Evolutionary conservation across 2,888 invertebrate genomes (phyloP).

Genomic region (Lasioglossum calceatum): DNA sequence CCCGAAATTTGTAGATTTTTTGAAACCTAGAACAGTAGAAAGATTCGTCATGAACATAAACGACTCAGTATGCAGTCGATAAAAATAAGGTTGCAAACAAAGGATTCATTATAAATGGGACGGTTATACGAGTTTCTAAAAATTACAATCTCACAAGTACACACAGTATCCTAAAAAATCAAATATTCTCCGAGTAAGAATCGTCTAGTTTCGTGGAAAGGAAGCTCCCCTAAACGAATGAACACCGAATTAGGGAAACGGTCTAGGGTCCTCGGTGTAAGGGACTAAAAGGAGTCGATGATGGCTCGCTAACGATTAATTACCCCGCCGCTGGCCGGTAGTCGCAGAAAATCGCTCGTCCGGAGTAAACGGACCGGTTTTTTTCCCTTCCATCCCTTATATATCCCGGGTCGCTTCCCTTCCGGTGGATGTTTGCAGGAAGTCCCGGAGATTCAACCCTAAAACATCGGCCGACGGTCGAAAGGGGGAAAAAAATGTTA

Average conservation of each 20-base stretch:
- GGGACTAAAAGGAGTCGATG: not conserved
- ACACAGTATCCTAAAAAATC: not conserved
- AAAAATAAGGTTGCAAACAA: too few species aligned
- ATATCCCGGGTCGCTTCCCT: conserved; percentile 24
- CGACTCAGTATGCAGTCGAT: too few species aligned
- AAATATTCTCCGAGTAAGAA: not conserved
- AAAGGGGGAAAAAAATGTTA: conserved; percentile 40
- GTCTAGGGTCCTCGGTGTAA: not conserved
- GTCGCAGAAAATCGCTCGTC: conserved; percentile 27
- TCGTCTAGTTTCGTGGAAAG: not conserved
- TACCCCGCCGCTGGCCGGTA: not conserved
- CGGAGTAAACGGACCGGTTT: conserved; percentile 27
- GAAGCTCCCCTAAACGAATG: not conserved
- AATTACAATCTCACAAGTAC: not conserved
- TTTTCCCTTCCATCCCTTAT: conserved; percentile 15
- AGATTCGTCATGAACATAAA: too few species aligned
- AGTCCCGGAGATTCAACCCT: conserved; percentile 65
- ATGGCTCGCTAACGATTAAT: conserved; percentile 34
- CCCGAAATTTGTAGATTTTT: too few species aligned
- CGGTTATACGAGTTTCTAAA: too few species aligned
- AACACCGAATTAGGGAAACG: not conserved
- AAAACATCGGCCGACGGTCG: conserved; percentile 63
- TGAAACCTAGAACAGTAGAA: too few species aligned
- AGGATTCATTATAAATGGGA: too few species aligned
- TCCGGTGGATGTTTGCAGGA: conserved; percentile 64